These are phyloP conservation scores for Leptopilina drosophilae DNA, from an alignment of 2,888 invertebrate genomes.

Conservation along the genomic window DNA sequence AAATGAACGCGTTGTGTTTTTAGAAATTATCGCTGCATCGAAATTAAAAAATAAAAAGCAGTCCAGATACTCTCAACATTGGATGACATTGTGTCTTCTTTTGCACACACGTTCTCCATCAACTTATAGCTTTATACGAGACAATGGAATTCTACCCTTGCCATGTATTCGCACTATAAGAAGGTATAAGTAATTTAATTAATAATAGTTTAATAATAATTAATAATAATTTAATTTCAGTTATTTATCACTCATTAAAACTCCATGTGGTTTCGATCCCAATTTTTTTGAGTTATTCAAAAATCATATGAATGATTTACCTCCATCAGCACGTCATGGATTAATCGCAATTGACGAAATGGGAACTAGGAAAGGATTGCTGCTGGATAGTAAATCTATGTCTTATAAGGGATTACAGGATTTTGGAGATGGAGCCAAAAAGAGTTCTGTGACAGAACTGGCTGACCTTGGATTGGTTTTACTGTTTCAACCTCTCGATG, in stretches of 20 bases:
- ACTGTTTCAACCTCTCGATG: conserved; percentile 53
- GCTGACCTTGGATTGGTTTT: conserved; percentile 43
- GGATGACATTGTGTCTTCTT: not conserved
- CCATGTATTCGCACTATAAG: conserved; percentile 36
- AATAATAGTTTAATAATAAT: too few relatives aligned
- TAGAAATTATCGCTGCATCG: not conserved
- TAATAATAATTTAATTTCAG: too few relatives aligned
- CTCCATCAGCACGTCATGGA: conserved; percentile 39
- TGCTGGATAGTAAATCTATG: conserved; percentile 25
- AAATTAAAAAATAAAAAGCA: conserved; percentile 7
- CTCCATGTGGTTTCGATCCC: conserved; percentile 32
- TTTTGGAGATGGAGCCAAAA: conserved; percentile 34
- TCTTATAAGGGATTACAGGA: conserved; percentile 42
- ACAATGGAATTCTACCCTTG: conserved; percentile 25
- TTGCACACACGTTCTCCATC: too few relatives aligned
- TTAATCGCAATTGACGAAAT: conserved; percentile 39
- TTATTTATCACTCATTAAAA: too few relatives aligned
- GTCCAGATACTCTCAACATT: not conserved
- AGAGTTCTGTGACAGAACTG: not conserved
- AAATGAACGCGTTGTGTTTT: not conserved
- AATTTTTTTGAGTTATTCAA: conserved; percentile 49
- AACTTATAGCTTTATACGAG: conserved; percentile 21
- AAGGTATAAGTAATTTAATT: not conserved
- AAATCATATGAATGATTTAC: not conserved
- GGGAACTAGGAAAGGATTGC: conserved; percentile 13